Evolutionary conservation across 1,140 invertebrate species (phyloP).

Genomic region (Trinorchestia longiramus): DNA sequence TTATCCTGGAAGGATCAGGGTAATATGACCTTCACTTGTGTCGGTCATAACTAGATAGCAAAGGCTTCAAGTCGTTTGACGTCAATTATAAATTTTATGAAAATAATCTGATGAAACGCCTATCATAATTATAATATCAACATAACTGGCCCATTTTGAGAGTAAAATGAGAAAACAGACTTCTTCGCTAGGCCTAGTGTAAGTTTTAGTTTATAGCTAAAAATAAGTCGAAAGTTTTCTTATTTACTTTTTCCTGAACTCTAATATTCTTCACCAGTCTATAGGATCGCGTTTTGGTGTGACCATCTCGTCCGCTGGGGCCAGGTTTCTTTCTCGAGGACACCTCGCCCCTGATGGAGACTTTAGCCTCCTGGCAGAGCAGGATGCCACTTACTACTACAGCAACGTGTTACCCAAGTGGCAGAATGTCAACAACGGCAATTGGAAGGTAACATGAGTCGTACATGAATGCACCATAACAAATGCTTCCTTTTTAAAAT

Average conservation of each 20-base stretch:
- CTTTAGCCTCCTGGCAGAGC: constrained; percentile 63
- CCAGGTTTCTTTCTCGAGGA: constrained; percentile 53
- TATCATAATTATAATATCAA: too few species aligned
- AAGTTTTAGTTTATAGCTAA: neutral
- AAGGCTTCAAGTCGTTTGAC: too few species aligned
- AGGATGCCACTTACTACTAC: constrained; percentile 67
- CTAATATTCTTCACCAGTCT: neutral
- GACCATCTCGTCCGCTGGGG: neutral
- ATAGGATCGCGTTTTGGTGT: constrained; percentile 5
- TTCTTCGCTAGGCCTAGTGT: neutral
- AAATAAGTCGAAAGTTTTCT: neutral
- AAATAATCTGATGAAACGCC: too few species aligned
- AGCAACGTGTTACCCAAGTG: constrained; percentile 66
- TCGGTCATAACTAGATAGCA: too few species aligned
- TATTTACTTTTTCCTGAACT: neutral
- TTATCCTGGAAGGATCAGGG: too few species aligned
- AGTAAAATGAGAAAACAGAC: neutral
- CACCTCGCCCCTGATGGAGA: constrained; percentile 66
- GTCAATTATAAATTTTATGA: too few species aligned
- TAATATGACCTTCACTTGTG: too few species aligned
- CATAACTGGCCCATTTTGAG: neutral
- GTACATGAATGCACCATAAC: too few species aligned
- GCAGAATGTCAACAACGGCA: constrained; percentile 67
- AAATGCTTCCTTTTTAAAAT: too few species aligned
- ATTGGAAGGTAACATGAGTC: constrained; percentile 77